phyloP scores from a whole-genome alignment of 2,888 invertebrate species.

The Chesias legatella region DNA sequence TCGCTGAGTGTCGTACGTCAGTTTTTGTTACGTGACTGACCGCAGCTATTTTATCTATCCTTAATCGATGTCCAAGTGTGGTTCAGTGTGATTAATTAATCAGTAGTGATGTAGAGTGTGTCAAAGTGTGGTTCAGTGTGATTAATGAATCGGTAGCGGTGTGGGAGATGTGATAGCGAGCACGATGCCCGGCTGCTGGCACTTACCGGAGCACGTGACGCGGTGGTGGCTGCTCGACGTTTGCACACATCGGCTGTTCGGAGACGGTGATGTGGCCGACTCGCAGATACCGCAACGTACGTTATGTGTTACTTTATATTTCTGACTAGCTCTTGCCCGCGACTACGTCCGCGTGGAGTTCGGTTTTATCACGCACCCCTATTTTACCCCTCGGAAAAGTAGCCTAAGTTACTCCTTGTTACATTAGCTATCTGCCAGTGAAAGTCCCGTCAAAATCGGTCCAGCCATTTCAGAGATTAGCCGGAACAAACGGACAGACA shows the following conservation, averaged over 20 bases:
- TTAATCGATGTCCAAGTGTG: background rate
- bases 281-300: conserved; percentile 72
- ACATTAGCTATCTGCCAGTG: too few relatives aligned
- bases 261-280: conserved; percentile 59
- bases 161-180: conserved; percentile 27
- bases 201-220: conserved; percentile 79
- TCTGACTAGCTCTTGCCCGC: too few relatives aligned
- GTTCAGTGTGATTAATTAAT: conserved; percentile 12
- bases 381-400: too few relatives aligned
- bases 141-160: conserved; percentile 10
- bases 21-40: too few relatives aligned
- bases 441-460: too few relatives aligned
- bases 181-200: conserved; percentile 74
- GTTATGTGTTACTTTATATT: conserved; percentile 34
- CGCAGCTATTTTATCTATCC: too few relatives aligned
- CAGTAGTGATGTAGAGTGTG: conserved; percentile 15
- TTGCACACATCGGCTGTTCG: conserved; percentile 78
- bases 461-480: too few relatives aligned
- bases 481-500: too few relatives aligned
- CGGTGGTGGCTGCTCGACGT: conserved; percentile 84
- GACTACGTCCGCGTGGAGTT: too few relatives aligned
- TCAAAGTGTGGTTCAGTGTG: conserved; percentile 20
- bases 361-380: too few relatives aligned
- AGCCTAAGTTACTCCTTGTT: too few relatives aligned
- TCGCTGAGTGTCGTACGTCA: too few relatives aligned